Evolutionary conservation across 1,140 invertebrate species (phyloP).

Genomic region (Lordiphosa mommai): DNA sequence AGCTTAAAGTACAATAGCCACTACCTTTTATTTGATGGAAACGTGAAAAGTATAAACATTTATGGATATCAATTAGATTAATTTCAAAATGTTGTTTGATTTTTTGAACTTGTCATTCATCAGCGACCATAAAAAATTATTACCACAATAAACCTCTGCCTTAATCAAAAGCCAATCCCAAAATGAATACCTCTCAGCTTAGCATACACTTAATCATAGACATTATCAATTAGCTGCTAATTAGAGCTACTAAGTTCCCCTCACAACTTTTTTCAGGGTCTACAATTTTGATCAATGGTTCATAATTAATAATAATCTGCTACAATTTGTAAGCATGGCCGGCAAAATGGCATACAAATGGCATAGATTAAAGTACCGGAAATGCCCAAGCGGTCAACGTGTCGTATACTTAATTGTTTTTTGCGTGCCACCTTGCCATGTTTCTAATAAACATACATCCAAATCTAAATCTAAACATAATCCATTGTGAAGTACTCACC

Average conservation of each 20-base stretch:
- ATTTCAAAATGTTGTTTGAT: too few relatives aligned
- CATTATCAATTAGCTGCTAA: slow-evolving; percentile 6
- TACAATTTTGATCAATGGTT: slow-evolving; percentile 24
- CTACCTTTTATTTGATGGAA: too few relatives aligned
- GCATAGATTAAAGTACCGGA: slow-evolving; percentile 1
- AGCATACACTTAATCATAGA: not conserved
- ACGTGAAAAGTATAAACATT: too few relatives aligned
- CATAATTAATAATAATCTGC: slow-evolving; percentile 43
- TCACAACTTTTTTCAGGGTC: not conserved
- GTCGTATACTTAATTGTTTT: slow-evolving; percentile 48
- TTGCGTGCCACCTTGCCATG: slow-evolving; percentile 8
- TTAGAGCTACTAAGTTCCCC: not conserved
- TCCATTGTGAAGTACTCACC: slow-evolving; percentile 66
- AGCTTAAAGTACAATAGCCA: too few relatives aligned
- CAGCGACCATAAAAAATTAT: not conserved
- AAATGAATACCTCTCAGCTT: not conserved
- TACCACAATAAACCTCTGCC: not conserved
- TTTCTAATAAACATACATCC: slow-evolving; percentile 39
- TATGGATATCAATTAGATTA: too few relatives aligned
- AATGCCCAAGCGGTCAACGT: slow-evolving; percentile 24
- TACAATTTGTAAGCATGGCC: slow-evolving; percentile 19
- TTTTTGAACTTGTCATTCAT: too few relatives aligned
- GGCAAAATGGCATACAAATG: slow-evolving; percentile 31
- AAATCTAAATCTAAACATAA: slow-evolving; percentile 69
- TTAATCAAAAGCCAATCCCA: too few relatives aligned